These are phyloP conservation scores for Cydia pomonella DNA, from an alignment of 1,140 invertebrate species.

Conservation along the genomic window DNA sequence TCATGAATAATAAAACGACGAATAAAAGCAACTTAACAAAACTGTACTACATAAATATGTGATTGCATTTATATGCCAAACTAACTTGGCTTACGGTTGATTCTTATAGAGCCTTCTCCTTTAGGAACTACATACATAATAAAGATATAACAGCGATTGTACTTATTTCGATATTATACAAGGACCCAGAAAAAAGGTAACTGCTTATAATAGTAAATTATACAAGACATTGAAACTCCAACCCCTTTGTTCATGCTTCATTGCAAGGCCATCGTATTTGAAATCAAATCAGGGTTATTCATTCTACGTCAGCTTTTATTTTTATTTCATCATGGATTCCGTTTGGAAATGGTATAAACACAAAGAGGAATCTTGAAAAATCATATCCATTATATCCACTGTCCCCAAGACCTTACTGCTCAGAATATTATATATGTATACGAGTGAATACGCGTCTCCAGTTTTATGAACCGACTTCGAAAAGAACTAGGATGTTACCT, in stretches of 20 bases:
- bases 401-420: background rate
- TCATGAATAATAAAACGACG: too few relatives aligned
- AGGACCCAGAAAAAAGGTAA: background rate
- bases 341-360: background rate
- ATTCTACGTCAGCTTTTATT: constrained; percentile 1
- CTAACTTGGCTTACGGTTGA: too few relatives aligned
- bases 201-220: background rate
- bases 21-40: too few relatives aligned
- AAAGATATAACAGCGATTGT: too few relatives aligned
- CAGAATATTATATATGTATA: too few relatives aligned
- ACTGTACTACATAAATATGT: too few relatives aligned
- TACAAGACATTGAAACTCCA: background rate
- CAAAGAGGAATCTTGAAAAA: background rate
- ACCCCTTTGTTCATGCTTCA: background rate
- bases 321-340: constrained; percentile 16
- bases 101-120: too few relatives aligned
- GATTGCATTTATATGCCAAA: too few relatives aligned
- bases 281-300: background rate
- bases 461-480: too few relatives aligned
- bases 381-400: background rate
- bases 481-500: too few relatives aligned
- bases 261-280: background rate
- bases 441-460: too few relatives aligned
- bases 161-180: background rate
- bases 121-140: too few relatives aligned